Percentiles rank a stretch among this genome's conserved stretches.
phyloP scores from a whole-genome alignment of 2,797 vertebrate genomes.

The Tauraco hartlaubi region DNA sequence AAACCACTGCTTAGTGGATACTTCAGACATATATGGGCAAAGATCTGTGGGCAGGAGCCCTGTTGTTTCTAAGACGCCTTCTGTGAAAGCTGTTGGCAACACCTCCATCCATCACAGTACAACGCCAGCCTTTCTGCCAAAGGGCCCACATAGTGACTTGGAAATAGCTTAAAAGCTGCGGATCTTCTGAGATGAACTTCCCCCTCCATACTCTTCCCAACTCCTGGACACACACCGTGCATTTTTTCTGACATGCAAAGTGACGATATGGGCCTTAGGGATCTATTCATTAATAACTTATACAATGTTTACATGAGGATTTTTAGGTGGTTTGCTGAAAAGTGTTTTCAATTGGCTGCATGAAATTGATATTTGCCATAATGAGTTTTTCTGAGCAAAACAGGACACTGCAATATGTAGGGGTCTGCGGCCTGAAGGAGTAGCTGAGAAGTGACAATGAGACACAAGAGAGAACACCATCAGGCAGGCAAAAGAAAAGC shows the following conservation, averaged over 20 bases:
- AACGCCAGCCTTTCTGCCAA: neutral
- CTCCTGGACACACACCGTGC: neutral
- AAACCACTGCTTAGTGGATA: conserved; percentile 13
- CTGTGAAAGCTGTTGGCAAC: conserved; percentile 24
- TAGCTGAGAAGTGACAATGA: neutral
- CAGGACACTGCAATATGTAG: neutral
- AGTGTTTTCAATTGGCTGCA: conserved; percentile 7
- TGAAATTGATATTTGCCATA: neutral
- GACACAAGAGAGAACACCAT: rapidly evolving
- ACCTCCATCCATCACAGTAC: neutral
- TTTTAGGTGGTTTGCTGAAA: conserved; percentile 56
- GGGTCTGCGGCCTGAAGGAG: neutral
- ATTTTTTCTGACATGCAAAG: neutral
- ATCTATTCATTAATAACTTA: conserved; percentile 45
- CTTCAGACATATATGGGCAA: neutral
- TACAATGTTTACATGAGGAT: conserved; percentile 41
- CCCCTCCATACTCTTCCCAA: neutral
- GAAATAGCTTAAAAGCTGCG: conserved; percentile 9
- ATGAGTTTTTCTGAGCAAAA: conserved; percentile 1
- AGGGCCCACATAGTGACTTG: neutral
- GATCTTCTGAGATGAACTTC: neutral
- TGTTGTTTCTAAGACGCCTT: conserved; percentile 6
- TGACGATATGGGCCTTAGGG: neutral
- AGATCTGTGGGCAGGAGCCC: neutral
- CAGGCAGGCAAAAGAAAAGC: neutral